Base-by-base conservation (phyloP, 1,140 invertebrate species). In the Bombus confusus region DNA sequence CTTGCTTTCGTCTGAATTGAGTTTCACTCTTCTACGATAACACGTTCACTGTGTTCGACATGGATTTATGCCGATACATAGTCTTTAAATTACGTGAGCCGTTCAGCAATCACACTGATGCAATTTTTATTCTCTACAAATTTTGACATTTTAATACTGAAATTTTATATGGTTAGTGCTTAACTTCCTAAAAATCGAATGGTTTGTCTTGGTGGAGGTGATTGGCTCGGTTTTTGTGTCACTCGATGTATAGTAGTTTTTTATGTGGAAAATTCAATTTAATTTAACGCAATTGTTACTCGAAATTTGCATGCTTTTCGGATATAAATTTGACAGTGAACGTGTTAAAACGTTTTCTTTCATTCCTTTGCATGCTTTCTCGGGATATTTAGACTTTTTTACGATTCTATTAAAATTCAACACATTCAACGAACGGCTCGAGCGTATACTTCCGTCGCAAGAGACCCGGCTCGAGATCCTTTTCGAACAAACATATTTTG, bases 151-250 rank as follows among this genome's bases (percentile, higher is more conserved):
- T 13, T 62, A n/a, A 4, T n/a, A 62, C 5, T 5, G 12, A n/a
- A 62, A 62, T n/a, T n/a, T n/a, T 62, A 0, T 52, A 52, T 6
- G 18, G 22, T 52, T 22, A 15, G 18, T 52, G 47, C 0, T 52
- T 22, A 52, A 52, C 6, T 52, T 52, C 47, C 18, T 52, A 22
- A 22, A 52, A 52, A 52, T 52, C 6, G 6, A 13, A n/a, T n/a
- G 10, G 2, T 25, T 28, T 13, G 25, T 62, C 28, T 62, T n/a
- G 28, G 12, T 62, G 59, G 10, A 62, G 59, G 0, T n/a, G 1
- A 5, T 1, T 13, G n/a, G 25, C 0, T 12, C 3, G 10, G 4
- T 10, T n/a, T 62, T n/a, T 25, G 1, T 47, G 5, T 0, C 15
- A 47, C 47, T 52, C 5, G 4, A 28, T 62, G 0, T 62, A 62